A percentile compares a stretch with the other conserved stretches of the same genome.
Conservation (phyloP, 2,888 invertebrate species). For the Bembecia ichneumoniformis region DNA sequence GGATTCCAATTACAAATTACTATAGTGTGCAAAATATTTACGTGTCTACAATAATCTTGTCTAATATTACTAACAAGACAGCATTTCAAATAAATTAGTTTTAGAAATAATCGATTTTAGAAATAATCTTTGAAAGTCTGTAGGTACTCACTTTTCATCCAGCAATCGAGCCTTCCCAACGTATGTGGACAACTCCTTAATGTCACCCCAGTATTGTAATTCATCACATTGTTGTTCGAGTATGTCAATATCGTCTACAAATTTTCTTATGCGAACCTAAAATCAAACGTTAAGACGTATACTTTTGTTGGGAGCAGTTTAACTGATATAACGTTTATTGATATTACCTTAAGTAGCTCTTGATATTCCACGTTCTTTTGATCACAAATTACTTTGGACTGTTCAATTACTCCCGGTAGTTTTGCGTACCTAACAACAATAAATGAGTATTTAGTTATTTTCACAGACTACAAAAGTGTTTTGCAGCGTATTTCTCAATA, state of each 20-base stretch:
- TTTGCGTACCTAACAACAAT: conserved; percentile 74
- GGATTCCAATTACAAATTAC: no score
- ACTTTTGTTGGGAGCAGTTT: no score
- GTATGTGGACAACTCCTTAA: conserved; percentile 86
- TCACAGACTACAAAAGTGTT: no score
- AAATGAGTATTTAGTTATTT: no score
- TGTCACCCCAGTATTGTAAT: conserved; percentile 89
- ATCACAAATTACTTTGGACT: conserved; percentile 84
- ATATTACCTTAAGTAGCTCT: conserved; percentile 76
- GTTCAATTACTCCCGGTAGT: conserved; percentile 85
- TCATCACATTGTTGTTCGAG: conserved; percentile 87
- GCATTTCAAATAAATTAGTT: no score
- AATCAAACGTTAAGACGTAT: background rate
- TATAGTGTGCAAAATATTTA: no score
- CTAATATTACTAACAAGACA: no score
- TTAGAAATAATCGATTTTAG: no score
- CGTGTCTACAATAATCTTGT: no score
- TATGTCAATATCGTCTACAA: conserved; percentile 84
- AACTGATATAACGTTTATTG: background rate
- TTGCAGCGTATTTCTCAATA: no score
- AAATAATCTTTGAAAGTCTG: no score
- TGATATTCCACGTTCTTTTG: conserved; percentile 91
- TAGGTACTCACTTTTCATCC: conserved; percentile 74
- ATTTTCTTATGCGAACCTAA: conserved; percentile 80
- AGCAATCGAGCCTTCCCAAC: conserved; percentile 84